Percentiles rank a stretch among this genome's conserved stretches.
These are phyloP conservation scores for Seira musarum DNA, from an alignment of 2,888 invertebrate species.

Conservation along the genomic window DNA sequence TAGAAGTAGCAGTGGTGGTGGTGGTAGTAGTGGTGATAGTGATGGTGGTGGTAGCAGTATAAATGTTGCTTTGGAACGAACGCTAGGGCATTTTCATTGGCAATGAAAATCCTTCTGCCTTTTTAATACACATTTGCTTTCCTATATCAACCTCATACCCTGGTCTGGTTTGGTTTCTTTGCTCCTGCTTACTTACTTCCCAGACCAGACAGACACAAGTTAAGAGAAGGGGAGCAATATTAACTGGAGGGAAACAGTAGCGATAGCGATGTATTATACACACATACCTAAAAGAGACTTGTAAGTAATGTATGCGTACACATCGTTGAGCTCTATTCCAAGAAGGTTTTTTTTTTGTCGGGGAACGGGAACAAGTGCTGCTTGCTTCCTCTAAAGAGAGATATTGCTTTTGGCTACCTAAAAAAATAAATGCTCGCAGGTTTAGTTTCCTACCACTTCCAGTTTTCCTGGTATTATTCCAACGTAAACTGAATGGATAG, in stretches of 20 bases:
- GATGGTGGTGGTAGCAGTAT: too few species aligned
- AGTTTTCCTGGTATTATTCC: background rate
- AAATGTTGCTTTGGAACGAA: background rate
- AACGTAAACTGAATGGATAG: background rate
- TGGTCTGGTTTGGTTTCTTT: too few species aligned
- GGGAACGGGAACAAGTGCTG: too few species aligned
- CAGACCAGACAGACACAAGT: too few species aligned
- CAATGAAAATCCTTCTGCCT: background rate
- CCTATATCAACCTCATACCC: background rate
- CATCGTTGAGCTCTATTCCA: too few species aligned
- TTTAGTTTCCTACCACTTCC: background rate
- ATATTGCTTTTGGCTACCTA: background rate
- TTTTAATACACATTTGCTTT: background rate
- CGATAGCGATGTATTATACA: background rate
- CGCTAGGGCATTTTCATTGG: background rate
- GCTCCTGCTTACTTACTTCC: too few species aligned
- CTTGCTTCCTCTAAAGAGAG: background rate
- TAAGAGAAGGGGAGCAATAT: background rate
- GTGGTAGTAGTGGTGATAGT: background rate
- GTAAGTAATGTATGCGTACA: background rate
- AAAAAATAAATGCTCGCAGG: background rate
- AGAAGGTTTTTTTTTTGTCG: too few species aligned
- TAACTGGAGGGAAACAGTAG: background rate
- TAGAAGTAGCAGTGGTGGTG: constrained; percentile 16
- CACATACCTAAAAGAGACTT: background rate